Evolutionary conservation across 92 coral and sea anemone species (phyloP), one percentile per base, ranked within the genome.

Genomic region (Umimayanthus kanabou): DNA sequence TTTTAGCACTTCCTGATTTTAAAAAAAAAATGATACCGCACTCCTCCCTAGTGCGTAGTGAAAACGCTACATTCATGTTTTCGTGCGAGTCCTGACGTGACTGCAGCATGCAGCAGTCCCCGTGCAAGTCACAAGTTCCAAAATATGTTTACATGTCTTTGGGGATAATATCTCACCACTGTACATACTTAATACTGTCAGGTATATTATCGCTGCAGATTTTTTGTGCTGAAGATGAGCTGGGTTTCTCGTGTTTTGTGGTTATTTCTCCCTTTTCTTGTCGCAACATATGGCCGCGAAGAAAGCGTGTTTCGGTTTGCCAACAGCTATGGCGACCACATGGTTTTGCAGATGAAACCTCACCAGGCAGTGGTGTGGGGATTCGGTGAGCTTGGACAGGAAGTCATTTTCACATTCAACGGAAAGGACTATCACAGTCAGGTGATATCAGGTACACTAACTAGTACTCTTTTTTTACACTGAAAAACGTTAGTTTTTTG

Each of bases 291-390:
- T n/a, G 64, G 58, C 20, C 30, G 80, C 26, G 33, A 80, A 49
- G 79, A 53, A 45, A 13, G n/a, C 61, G 75, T 43, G 22, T 95
- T 97, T 85, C 97, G 99, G 58, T 97, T 95, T 82, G 98, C 99
- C 43, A 97, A 95, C 73, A 90, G 91, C 50, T 97, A 89, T 89
- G 98, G 99, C 20, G 92, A 95, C 47, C 98, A 95, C 87, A 97
- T 97, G 99, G 99, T 97, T 76, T 85, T 97, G 65, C 99, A 97
- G 47, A 88, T 89, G 79, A 94, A 95, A 14, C 99, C 99, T 4
- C 87, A 84, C 53, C 94, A 92, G 57, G 93, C 99, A 6, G 74
- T 81, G 20, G 90, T 97, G 13, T 97, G 99, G 99, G 99, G 99
- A 25, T 97, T 89, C 49, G 99, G 99, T 25, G 98, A 97, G 86